A percentile compares a stretch with the other conserved stretches of the same genome.
Conservation (phyloP, 1,140 invertebrate species). For the Triops cancriformis region DNA sequence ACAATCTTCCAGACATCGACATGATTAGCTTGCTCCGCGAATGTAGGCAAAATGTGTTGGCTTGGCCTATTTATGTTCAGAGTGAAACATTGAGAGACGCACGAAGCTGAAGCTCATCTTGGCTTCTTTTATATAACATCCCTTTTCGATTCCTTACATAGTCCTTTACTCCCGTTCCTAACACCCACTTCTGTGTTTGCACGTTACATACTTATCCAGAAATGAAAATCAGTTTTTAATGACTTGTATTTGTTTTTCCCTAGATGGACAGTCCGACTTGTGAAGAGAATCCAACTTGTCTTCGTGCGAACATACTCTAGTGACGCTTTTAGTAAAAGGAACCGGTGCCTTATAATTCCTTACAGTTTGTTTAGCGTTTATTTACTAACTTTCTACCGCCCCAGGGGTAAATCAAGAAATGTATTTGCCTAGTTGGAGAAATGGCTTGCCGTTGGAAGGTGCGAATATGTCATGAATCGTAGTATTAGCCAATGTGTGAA, state of each 20-base stretch:
- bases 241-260: neutral
- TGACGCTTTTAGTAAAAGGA: neutral
- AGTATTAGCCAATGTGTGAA: neutral
- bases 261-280: constrained; percentile 19
- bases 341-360: neutral
- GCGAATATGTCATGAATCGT: constrained; percentile 8
- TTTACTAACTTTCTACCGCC: neutral
- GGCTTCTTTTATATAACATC: neutral
- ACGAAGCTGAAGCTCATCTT: neutral
- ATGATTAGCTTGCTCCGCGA: neutral
- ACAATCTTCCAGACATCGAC: neutral
- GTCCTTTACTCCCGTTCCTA: neutral
- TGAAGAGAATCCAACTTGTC: neutral
- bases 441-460: neutral
- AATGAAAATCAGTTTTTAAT: neutral
- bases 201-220: neutral
- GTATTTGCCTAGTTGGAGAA: neutral
- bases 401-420: neutral
- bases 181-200: neutral
- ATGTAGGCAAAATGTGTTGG: neutral
- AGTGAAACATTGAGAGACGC: neutral
- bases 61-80: constrained; percentile 16
- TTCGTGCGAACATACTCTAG: neutral
- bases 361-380: neutral
- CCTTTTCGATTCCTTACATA: neutral